These are phyloP conservation scores for Archilochus colubris DNA, from an alignment of 2,113 vertebrate species.

Conservation along the genomic window DNA sequence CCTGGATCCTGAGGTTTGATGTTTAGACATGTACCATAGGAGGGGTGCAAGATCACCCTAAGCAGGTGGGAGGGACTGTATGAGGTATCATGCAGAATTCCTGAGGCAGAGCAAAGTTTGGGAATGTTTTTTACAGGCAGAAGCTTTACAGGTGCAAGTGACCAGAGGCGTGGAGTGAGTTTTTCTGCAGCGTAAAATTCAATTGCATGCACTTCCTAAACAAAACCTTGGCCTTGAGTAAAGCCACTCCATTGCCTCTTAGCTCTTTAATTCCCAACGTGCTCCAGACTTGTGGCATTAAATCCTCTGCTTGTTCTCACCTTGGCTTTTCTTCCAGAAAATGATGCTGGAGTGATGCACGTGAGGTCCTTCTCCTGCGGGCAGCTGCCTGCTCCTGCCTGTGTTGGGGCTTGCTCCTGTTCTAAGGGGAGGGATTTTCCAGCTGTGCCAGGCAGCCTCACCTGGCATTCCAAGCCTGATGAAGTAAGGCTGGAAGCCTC, in stretches of 20 bases:
- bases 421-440: not conserved
- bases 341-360: not conserved
- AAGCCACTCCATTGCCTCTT: accelerated
- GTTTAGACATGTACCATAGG: accelerated
- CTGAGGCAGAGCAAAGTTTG: not conserved
- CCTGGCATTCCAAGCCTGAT: not conserved
- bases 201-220: not conserved
- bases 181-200: not conserved
- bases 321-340: not conserved
- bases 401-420: not conserved
- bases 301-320: not conserved
- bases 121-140: not conserved
- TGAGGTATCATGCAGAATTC: not conserved
- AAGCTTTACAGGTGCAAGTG: too few relatives aligned
- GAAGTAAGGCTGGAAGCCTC: not conserved
- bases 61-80: not conserved
- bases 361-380: accelerated
- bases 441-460: not conserved
- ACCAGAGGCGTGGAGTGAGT: not conserved
- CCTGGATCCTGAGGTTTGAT: not conserved
- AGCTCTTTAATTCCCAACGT: not conserved
- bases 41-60: not conserved
- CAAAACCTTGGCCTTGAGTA: accelerated
- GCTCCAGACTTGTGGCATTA: not conserved
- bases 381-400: not conserved